Conservation (phyloP, 2,113 vertebrate genomes). For the Dipodomys ordii region DNA sequence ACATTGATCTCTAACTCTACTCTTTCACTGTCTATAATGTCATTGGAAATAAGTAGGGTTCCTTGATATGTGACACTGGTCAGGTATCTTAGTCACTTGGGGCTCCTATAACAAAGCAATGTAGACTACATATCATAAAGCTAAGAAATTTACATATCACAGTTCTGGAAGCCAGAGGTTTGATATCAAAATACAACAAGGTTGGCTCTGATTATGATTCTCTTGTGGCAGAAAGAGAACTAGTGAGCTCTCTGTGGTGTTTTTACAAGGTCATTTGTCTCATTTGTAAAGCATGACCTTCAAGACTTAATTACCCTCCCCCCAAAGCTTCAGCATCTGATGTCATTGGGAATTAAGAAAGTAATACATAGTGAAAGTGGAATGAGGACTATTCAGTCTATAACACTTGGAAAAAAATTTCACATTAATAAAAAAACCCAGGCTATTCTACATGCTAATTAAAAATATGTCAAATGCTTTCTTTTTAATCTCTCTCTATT, state of each 20-base stretch:
- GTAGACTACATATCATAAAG: not conserved
- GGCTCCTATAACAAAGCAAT: not conserved
- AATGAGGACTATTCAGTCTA: not conserved
- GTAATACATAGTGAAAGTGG: not conserved
- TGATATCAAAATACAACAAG: not conserved
- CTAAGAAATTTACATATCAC: not conserved
- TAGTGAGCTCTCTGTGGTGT: not conserved
- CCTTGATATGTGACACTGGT: not conserved
- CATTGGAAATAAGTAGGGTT: constrained; percentile 13
- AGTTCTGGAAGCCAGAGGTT: not conserved
- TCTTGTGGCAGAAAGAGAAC: not conserved
- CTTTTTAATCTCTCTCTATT: not conserved
- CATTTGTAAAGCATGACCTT: not conserved
- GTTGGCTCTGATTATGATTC: too few species aligned
- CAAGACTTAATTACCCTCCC: not conserved
- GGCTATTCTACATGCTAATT: not conserved
- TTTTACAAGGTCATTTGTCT: not conserved
- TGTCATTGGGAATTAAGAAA: too few species aligned
- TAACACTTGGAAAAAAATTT: not conserved
- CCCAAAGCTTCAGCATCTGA: not conserved
- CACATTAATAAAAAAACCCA: not conserved
- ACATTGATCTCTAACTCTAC: too few species aligned
- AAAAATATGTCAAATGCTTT: not conserved
- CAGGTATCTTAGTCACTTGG: too few species aligned
- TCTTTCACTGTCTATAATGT: constrained; percentile 41